A percentile compares a stretch with the other conserved stretches of the same genome.
Evolutionary conservation across 2,888 invertebrate species (phyloP).

Genomic region (Acrobasis consociella): DNA sequence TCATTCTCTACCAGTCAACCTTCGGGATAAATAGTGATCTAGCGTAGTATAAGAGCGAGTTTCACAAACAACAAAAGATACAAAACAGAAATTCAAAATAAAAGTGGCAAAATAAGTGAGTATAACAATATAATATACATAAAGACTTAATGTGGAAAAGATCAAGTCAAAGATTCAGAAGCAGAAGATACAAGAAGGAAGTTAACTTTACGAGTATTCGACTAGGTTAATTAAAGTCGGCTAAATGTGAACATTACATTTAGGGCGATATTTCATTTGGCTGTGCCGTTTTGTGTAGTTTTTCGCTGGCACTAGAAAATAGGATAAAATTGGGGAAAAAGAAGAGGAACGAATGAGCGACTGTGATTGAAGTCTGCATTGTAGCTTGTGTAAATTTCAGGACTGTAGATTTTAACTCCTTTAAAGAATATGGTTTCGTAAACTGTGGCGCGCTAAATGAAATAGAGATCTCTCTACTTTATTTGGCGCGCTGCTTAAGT

Average conservation of each 20-base stretch:
- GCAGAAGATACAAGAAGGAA: too few relatives aligned
- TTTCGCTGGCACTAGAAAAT: slow-evolving; percentile 14
- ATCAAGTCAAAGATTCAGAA: too few relatives aligned
- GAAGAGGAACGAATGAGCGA: not conserved
- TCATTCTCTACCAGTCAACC: too few relatives aligned
- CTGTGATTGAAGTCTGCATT: slow-evolving; percentile 17
- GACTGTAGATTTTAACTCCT: not conserved
- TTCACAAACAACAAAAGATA: too few relatives aligned
- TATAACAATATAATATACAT: not conserved
- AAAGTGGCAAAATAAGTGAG: not conserved
- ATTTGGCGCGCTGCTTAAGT: too few relatives aligned
- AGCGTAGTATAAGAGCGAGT: too few relatives aligned
- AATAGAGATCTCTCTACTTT: not conserved
- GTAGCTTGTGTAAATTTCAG: not conserved
- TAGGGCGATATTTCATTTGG: slow-evolving; percentile 16
- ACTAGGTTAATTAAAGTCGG: not conserved
- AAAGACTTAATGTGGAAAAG: too few relatives aligned
- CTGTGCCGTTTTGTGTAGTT: slow-evolving; percentile 9
- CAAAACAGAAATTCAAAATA: not conserved
- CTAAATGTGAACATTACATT: slow-evolving; percentile 5
- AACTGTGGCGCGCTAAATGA: not conserved
- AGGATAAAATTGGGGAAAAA: slow-evolving; percentile 13
- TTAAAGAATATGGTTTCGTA: not conserved
- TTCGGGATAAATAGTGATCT: too few relatives aligned
- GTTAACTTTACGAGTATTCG: not conserved